Evolutionary conservation across 2,113 vertebrate species (phyloP).

Genomic region (Myxocyprinus asiaticus): DNA sequence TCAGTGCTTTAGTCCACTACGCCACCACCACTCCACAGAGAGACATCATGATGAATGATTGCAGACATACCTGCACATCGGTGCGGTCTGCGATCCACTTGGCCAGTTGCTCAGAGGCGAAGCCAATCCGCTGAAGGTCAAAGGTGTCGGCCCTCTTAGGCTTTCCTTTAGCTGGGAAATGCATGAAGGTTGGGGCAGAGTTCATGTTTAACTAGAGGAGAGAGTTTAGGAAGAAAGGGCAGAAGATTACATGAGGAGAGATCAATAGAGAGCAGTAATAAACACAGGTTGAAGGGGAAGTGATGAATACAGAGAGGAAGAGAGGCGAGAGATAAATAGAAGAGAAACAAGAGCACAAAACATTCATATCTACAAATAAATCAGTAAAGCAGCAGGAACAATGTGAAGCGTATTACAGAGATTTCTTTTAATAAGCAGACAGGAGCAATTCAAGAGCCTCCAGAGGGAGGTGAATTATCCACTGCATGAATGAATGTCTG

Average conservation of each 20-base stretch:
- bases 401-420: constrained; percentile 23
- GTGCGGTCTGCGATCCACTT: constrained; percentile 99
- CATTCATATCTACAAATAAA: constrained; percentile 39
- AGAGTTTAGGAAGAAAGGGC: constrained; percentile 16
- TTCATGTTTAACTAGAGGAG: constrained; percentile 92
- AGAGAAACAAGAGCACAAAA: constrained; percentile 23
- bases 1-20: too few relatives aligned
- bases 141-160: constrained; percentile 94
- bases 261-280: neutral
- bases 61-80: constrained; percentile 87
- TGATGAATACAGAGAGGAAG: neutral
- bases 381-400: constrained; percentile 29
- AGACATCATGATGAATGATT: neutral
- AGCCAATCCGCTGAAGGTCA: constrained; percentile 96
- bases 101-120: constrained; percentile 95
- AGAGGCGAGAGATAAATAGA: neutral
- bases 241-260: neutral
- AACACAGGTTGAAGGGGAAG: neutral
- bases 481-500: constrained; percentile 20
- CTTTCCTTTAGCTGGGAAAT: constrained; percentile 97
- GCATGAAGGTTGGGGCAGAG: constrained; percentile 98
- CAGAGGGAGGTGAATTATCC: constrained; percentile 35
- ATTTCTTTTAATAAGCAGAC: constrained; percentile 40
- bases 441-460: constrained; percentile 35
- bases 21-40: too few relatives aligned